Conservation (phyloP, 2,113 vertebrate species). For the Phasianus colchicus region DNA sequence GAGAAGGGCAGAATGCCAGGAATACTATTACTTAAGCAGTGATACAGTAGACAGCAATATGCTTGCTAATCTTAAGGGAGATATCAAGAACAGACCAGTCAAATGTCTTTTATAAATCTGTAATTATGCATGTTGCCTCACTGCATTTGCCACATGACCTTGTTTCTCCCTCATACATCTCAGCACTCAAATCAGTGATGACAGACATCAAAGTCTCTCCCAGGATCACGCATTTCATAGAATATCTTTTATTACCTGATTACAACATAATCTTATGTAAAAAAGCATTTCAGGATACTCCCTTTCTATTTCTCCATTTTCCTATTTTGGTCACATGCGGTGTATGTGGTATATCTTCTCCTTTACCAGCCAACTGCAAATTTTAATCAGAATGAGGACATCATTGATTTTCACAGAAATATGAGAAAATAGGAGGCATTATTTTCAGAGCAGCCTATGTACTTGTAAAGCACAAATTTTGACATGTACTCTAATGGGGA, state of each 20-base stretch:
- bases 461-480: background rate
- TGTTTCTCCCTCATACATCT: conserved; percentile 13
- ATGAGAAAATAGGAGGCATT: too few relatives aligned
- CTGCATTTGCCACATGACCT: background rate
- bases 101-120: background rate
- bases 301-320: background rate
- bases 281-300: background rate
- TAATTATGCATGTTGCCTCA: background rate
- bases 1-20: background rate
- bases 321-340: background rate
- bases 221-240: background rate
- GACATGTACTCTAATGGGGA: background rate
- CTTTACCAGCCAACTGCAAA: background rate
- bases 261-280: background rate
- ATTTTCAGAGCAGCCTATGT: too few relatives aligned
- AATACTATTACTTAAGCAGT: background rate
- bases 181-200: background rate
- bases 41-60: rapidly evolving
- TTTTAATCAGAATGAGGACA: background rate
- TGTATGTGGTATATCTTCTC: background rate
- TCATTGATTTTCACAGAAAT: background rate
- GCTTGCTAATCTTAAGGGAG: conserved; percentile 25
- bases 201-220: background rate
- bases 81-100: conserved; percentile 11
- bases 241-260: background rate